Conservation (phyloP, 2,888 invertebrate genomes). For the Anodontia alba region DNA sequence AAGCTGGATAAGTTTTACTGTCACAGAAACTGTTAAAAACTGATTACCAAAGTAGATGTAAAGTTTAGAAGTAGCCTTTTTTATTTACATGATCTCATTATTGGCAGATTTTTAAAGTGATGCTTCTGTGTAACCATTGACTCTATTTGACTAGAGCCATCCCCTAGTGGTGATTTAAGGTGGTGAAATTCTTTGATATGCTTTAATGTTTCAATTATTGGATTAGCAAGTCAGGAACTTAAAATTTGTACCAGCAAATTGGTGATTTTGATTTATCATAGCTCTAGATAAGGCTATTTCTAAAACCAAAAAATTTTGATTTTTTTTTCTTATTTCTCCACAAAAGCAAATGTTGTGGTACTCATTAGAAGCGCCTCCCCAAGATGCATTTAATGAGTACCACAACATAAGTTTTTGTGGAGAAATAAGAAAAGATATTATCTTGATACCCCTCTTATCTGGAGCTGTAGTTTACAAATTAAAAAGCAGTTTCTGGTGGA, state of each 20-base stretch:
- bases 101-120: neutral
- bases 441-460: no score
- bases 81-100: constrained; percentile 3
- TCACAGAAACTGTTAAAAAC: neutral
- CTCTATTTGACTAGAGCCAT: neutral
- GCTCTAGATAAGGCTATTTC: no score
- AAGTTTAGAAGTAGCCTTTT: constrained; percentile 1
- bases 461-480: no score
- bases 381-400: no score
- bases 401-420: no score
- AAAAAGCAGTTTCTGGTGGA: neutral
- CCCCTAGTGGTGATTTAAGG: constrained; percentile 27
- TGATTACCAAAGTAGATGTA: neutral
- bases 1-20: no score
- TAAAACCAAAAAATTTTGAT: no score
- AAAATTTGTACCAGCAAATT: neutral
- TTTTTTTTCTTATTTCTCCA: no score
- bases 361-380: no score
- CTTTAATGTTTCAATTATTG: constrained; percentile 26
- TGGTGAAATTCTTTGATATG: constrained; percentile 29
- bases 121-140: neutral
- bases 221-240: constrained; percentile 1
- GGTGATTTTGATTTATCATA: neutral
- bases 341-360: no score
- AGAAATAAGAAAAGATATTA: no score